These are phyloP conservation scores for Drosophila lacicola DNA, from an alignment of 2,888 invertebrate species.

Conservation along the genomic window DNA sequence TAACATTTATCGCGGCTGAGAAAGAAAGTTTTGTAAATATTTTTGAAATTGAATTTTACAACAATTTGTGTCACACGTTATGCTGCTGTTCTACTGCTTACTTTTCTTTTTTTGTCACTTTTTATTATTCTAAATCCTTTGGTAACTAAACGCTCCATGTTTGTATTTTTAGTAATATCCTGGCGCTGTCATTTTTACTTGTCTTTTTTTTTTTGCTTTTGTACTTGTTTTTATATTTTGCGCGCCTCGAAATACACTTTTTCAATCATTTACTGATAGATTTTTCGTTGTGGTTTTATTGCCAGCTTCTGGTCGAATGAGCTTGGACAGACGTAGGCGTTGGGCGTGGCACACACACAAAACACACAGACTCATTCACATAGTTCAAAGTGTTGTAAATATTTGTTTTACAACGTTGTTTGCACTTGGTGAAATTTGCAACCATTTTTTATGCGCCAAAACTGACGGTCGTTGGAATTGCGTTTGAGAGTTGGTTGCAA, in stretches of 20 bases:
- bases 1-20: background rate
- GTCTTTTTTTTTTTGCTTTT: conserved; percentile 8
- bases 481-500: conserved; percentile 8
- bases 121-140: conserved; percentile 46
- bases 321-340: conserved; percentile 19
- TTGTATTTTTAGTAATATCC: conserved; percentile 63
- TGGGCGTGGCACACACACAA: conserved; percentile 18
- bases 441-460: conserved; percentile 63
- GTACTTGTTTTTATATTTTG: conserved; percentile 15
- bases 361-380: conserved; percentile 4
- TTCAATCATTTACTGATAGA: conserved; percentile 67
- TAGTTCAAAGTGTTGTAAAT: conserved; percentile 76
- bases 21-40: background rate
- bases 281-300: conserved; percentile 61
- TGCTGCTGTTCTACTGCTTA: background rate
- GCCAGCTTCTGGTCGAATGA: conserved; percentile 45
- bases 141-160: conserved; percentile 48
- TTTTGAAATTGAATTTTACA: background rate
- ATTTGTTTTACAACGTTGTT: conserved; percentile 75
- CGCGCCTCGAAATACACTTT: conserved; percentile 50
- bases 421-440: conserved; percentile 71
- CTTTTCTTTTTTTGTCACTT: conserved; percentile 8
- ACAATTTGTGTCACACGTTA: conserved; percentile 17
- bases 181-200: conserved; percentile 34
- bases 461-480: conserved; percentile 42